Conservation (phyloP, 2,797 vertebrate species). For the Eospalax fontanierii region DNA sequence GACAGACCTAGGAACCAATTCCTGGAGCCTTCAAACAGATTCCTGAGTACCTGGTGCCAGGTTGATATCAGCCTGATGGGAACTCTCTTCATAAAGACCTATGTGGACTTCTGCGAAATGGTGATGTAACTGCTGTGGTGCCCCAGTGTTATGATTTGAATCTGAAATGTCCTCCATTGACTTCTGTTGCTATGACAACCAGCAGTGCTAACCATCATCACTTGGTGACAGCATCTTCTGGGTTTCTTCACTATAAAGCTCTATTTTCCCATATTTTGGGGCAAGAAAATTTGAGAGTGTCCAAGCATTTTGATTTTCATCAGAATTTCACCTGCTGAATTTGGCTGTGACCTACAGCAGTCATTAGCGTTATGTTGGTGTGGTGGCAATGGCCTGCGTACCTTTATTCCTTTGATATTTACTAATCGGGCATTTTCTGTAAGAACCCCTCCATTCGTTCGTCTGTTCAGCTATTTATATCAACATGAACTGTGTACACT, state of each 20-base stretch:
- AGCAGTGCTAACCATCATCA: neutral
- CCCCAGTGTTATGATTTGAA: neutral
- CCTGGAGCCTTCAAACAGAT: neutral
- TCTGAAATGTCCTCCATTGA: neutral
- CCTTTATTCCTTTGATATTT: neutral
- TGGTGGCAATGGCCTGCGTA: neutral
- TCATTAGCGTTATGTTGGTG: neutral
- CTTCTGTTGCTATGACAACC: neutral
- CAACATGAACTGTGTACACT: neutral
- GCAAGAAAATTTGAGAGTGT: neutral
- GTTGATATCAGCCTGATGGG: neutral
- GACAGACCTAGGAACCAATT: neutral
- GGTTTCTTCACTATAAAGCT: neutral
- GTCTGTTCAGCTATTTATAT: constrained; percentile 10
- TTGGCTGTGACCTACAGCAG: neutral
- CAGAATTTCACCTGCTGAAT: neutral
- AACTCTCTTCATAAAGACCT: neutral
- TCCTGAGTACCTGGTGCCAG: neutral
- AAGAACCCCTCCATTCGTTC: neutral
- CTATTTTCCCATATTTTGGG: neutral
- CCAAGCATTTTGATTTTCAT: neutral
- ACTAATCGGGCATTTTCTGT: neutral
- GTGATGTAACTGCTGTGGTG: rapidly evolving
- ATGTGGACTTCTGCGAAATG: rapidly evolving
- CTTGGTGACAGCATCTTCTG: neutral